phyloP scores from a whole-genome alignment of 2,113 vertebrate genomes.

The Panurus biarmicus region DNA sequence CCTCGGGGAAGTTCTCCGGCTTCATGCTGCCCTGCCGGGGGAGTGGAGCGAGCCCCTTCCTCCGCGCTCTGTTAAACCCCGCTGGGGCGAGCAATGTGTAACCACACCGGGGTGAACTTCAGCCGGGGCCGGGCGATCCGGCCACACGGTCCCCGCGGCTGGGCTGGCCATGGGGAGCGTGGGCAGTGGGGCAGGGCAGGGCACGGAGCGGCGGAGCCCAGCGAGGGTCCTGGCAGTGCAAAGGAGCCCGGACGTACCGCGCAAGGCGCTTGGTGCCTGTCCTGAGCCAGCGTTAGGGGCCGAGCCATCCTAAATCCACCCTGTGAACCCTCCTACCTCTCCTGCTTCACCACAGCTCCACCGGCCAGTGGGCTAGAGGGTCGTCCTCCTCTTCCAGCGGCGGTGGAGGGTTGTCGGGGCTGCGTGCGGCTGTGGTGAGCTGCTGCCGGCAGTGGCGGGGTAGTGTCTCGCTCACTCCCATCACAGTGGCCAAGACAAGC shows the following conservation, averaged over 20 bases:
- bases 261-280: neutral
- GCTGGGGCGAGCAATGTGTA: neutral
- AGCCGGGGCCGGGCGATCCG: neutral
- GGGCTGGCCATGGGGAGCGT: neutral
- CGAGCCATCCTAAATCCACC: neutral
- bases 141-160: accelerated
- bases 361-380: accelerated
- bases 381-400: neutral
- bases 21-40: conserved; percentile 4
- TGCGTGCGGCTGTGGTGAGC: accelerated
- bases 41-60: neutral
- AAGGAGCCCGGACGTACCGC: accelerated
- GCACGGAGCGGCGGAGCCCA: neutral
- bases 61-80: neutral
- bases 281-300: neutral
- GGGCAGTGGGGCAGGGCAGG: neutral
- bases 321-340: neutral
- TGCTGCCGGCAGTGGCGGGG: neutral
- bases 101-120: neutral
- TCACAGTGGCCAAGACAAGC: neutral
- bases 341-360: accelerated
- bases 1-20: neutral
- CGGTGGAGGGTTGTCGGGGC: accelerated
- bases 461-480: neutral
- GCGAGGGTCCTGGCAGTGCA: neutral